phyloP scores from a whole-genome alignment of 1,140 invertebrate genomes.

The Drosophila nannoptera region DNA sequence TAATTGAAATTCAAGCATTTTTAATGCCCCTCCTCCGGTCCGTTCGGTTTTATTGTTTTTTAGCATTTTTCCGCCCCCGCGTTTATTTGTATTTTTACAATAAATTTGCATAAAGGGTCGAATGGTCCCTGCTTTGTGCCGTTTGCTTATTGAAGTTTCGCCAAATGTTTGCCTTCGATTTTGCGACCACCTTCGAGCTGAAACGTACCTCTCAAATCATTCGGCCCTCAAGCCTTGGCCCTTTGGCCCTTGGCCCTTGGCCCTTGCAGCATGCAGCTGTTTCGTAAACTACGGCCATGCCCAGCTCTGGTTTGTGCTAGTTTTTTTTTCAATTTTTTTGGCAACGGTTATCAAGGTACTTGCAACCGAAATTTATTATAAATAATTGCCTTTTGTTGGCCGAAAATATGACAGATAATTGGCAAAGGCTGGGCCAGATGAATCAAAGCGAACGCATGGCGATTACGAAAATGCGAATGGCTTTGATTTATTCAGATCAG shows the following conservation, averaged over 20 bases:
- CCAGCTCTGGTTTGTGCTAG: not conserved
- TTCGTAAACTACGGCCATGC: conserved; percentile 15
- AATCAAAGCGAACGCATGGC: not conserved
- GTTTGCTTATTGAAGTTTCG: conserved; percentile 26
- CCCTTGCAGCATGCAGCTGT: conserved; percentile 27
- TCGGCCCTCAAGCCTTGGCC: not conserved
- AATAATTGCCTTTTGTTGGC: conserved; percentile 30
- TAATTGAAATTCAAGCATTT: conserved; percentile 61
- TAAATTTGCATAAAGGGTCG: conserved; percentile 43
- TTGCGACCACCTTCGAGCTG: not conserved
- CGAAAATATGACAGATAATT: conserved; percentile 22
- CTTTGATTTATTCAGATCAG: not conserved
- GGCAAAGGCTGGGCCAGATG: not conserved
- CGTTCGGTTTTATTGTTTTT: conserved; percentile 24
- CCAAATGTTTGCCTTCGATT: conserved; percentile 38
- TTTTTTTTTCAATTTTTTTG: conserved; percentile 13
- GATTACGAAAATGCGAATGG: conserved; percentile 1
- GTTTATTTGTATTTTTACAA: conserved; percentile 14
- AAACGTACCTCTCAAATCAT: not conserved
- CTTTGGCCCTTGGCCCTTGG: conserved; percentile 33
- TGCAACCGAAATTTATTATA: conserved; percentile 35
- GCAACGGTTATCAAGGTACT: conserved; percentile 25
- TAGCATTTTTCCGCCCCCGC: not conserved
- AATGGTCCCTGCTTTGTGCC: not conserved
- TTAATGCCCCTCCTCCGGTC: conserved; percentile 20